Percentiles rank a stretch among this genome's conserved stretches.
Conservation (phyloP, 2,888 invertebrate genomes). For the Heliconius sara region DNA sequence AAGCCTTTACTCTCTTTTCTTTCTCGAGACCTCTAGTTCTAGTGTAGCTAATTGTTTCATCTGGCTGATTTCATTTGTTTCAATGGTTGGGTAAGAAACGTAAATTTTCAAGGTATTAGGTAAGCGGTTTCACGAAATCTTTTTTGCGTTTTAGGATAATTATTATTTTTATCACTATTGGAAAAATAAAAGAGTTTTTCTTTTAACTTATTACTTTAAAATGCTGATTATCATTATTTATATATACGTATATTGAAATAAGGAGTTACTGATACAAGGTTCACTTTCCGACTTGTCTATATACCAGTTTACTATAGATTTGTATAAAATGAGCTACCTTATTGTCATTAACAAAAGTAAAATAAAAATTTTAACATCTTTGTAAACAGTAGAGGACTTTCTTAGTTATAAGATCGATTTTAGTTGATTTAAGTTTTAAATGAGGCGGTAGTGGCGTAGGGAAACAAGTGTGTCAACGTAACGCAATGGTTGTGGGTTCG, state of each 20-base stretch:
- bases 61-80: slow-evolving; percentile 21
- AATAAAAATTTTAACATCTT: no score
- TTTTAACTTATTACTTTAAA: not conserved
- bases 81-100: slow-evolving; percentile 1
- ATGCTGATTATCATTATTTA: not conserved
- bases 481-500: no score
- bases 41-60: slow-evolving; percentile 35
- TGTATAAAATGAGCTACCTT: no score
- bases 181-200: not conserved
- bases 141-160: not conserved
- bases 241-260: no score
- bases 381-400: no score
- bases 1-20: not conserved
- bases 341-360: no score
- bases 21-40: slow-evolving; percentile 16
- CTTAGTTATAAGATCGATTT: no score
- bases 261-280: not conserved
- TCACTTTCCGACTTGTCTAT: not conserved
- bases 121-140: not conserved
- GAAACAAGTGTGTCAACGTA: no score
- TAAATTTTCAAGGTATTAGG: not conserved
- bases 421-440: no score
- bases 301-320: no score
- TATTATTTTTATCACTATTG: not conserved
- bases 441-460: no score